These are phyloP conservation scores for Penelope pileata DNA, from an alignment of 2,113 vertebrate species.

Conservation along the genomic window DNA sequence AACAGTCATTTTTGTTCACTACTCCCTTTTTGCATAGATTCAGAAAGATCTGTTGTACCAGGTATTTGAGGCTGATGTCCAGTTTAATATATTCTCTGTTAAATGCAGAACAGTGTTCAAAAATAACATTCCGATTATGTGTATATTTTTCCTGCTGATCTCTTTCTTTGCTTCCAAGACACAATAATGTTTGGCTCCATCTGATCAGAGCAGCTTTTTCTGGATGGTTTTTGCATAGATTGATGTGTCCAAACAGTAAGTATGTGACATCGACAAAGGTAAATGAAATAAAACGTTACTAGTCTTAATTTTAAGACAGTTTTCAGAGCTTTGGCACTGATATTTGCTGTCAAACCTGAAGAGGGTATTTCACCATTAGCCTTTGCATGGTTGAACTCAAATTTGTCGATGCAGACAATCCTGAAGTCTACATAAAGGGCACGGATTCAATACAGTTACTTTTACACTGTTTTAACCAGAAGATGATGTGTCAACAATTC, in stretches of 20 bases:
- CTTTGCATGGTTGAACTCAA: rapidly evolving
- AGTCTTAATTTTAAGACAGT: neutral
- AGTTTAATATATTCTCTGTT: neutral
- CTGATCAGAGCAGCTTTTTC: neutral
- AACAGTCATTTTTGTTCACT: neutral
- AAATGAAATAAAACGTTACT: neutral
- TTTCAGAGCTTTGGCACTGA: neutral
- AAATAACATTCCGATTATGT: neutral
- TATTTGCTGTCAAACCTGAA: neutral
- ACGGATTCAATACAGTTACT: neutral
- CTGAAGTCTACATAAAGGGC: neutral
- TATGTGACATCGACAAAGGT: neutral
- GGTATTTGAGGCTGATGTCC: neutral
- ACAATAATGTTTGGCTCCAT: neutral
- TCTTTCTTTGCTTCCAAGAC: neutral
- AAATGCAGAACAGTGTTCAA: neutral
- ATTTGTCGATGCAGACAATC: neutral
- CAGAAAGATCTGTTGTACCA: neutral
- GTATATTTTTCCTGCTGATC: neutral
- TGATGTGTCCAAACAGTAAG: neutral
- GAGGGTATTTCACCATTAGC: neutral
- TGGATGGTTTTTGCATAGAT: neutral
- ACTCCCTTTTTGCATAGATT: neutral
- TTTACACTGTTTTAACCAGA: neutral
- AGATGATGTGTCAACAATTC: neutral